These are phyloP conservation scores for Phaetusa simplex DNA, from an alignment of 2,113 vertebrate genomes.

Conservation along the genomic window DNA sequence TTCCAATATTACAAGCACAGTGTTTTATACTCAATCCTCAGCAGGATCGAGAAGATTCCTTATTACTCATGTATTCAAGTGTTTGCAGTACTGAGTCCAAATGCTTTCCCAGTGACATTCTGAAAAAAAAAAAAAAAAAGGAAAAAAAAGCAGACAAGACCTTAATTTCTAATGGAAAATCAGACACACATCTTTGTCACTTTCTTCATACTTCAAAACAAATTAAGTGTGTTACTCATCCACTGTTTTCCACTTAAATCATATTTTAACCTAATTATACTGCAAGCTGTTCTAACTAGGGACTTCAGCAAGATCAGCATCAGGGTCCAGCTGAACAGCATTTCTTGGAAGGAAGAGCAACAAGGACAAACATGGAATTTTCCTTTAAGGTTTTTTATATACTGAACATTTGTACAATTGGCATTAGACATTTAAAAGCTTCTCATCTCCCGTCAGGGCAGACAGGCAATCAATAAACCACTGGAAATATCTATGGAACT, in stretches of 20 bases:
- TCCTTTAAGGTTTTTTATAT: neutral
- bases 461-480: fast-evolving
- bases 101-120: neutral
- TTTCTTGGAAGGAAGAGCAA: neutral
- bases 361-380: neutral
- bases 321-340: neutral
- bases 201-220: neutral
- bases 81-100: neutral
- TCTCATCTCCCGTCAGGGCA: neutral
- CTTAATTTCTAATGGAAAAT: neutral
- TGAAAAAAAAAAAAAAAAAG: neutral
- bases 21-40: neutral
- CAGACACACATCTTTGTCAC: neutral
- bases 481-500: neutral
- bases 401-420: neutral
- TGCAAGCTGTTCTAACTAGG: neutral
- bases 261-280: neutral
- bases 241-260: neutral
- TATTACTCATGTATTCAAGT: neutral
- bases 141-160: fast-evolving
- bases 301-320: neutral
- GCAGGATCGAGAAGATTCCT: neutral
- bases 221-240: neutral
- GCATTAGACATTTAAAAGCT: neutral
- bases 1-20: neutral